Conservation (phyloP, 2,113 vertebrate genomes). For the Andinoacara biseriatus region DNA sequence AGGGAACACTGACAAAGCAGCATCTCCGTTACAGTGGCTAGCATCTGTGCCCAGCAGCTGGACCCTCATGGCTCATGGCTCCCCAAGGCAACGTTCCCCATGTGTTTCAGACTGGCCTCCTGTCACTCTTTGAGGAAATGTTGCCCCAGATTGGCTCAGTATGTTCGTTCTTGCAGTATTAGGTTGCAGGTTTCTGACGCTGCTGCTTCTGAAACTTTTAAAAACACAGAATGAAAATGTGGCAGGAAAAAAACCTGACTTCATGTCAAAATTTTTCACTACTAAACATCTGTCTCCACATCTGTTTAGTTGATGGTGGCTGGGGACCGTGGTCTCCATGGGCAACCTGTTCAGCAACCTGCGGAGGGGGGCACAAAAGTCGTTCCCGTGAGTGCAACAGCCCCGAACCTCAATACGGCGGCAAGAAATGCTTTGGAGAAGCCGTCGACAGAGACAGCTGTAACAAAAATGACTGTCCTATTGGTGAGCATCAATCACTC, state of each 20-base stretch:
- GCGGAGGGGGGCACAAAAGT: slow-evolving; percentile 89
- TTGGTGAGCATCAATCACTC: slow-evolving; percentile 80
- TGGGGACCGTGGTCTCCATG: slow-evolving; percentile 98
- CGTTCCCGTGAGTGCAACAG: slow-evolving; percentile 90
- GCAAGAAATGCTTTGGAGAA: slow-evolving; percentile 87
- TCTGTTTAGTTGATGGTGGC: slow-evolving; percentile 87
- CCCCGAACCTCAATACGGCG: slow-evolving; percentile 88
- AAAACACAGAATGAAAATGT: neutral
- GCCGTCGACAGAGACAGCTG: slow-evolving; percentile 86
- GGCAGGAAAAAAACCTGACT: neutral
- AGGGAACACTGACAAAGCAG: slow-evolving; percentile 7
- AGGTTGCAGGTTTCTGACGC: slow-evolving; percentile 35
- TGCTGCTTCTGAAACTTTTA: neutral
- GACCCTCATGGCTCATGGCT: slow-evolving; percentile 21
- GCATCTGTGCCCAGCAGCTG: slow-evolving; percentile 4
- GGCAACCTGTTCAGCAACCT: slow-evolving; percentile 91
- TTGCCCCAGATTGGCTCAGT: slow-evolving; percentile 52
- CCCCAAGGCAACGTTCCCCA: slow-evolving; percentile 53
- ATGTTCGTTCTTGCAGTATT: slow-evolving; percentile 44
- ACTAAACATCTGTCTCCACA: neutral
- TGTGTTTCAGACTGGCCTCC: slow-evolving; percentile 53
- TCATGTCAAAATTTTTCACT: neutral
- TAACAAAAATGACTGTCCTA: slow-evolving; percentile 88
- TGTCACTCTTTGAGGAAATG: slow-evolving; percentile 58
- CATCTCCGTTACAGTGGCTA: slow-evolving; percentile 20